Conservation (phyloP, 23 tunicate genomes). For the Phallusia fumigata region DNA sequence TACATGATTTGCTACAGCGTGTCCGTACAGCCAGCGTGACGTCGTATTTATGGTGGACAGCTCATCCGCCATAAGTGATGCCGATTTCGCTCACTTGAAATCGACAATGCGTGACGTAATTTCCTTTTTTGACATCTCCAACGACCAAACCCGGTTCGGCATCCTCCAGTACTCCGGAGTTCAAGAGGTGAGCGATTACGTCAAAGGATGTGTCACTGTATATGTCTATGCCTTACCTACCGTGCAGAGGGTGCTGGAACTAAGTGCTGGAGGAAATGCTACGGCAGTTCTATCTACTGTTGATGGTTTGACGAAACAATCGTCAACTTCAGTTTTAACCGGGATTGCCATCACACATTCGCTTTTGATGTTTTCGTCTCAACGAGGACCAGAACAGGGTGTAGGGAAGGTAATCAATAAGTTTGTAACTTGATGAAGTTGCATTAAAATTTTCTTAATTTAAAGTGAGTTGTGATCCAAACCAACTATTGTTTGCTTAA, state of each 20-base stretch:
- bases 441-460: too few relatives aligned
- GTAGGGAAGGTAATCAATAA: slow-evolving; percentile 36
- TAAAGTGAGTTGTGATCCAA: too few relatives aligned
- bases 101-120: slow-evolving; percentile 22
- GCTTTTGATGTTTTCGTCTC: not conserved
- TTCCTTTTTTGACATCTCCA: slow-evolving; percentile 28
- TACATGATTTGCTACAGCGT: not conserved
- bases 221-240: too few relatives aligned
- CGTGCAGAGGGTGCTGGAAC: slow-evolving; percentile 10
- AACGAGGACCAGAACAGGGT: slow-evolving; percentile 15
- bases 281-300: slow-evolving; percentile 5
- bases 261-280: slow-evolving; percentile 15
- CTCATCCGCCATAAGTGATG: slow-evolving; percentile 20
- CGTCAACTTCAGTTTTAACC: not conserved
- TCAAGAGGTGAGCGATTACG: not conserved
- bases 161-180: slow-evolving; percentile 32
- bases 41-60: slow-evolving; percentile 61
- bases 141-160: slow-evolving; percentile 41
- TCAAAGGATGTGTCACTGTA: not conserved
- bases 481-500: too few relatives aligned
- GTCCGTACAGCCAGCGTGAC: slow-evolving; percentile 33
- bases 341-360: slow-evolving; percentile 26
- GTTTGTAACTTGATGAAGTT: too few relatives aligned
- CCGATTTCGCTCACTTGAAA: slow-evolving; percentile 31
- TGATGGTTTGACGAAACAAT: not conserved